Percentiles rank a stretch among this genome's conserved stretches.
phyloP scores from a whole-genome alignment of 2,797 vertebrate genomes.

The Gymnoscopelus microlampas region DNA sequence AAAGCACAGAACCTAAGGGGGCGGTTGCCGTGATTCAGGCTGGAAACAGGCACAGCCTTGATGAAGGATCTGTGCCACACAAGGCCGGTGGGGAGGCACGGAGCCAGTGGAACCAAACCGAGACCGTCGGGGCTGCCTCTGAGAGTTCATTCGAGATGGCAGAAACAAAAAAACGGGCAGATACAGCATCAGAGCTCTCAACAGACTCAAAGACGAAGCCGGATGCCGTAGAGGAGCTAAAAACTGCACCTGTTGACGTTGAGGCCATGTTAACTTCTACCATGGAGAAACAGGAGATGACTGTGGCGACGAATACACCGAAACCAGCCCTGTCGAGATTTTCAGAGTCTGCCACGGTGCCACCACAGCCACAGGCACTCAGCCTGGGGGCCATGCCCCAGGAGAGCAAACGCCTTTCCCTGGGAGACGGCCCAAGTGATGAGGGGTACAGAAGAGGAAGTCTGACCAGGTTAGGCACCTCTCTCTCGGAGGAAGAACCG shows the following conservation, averaged over 20 bases:
- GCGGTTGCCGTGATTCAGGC: constrained; percentile 45
- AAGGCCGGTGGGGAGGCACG: constrained; percentile 35
- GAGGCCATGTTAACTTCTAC: constrained; percentile 28
- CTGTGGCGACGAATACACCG: constrained; percentile 3
- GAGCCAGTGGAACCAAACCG: constrained; percentile 35
- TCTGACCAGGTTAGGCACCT: constrained; percentile 18
- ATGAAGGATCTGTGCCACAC: constrained; percentile 53
- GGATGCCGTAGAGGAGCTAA: constrained; percentile 1
- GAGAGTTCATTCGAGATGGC: constrained; percentile 39
- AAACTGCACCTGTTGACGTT: not conserved
- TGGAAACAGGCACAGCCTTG: constrained; percentile 55
- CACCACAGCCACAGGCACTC: constrained; percentile 28
- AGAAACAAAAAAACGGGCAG: constrained; percentile 33
- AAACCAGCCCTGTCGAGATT: constrained; percentile 20
- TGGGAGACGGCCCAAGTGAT: not conserved
- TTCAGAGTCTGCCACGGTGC: constrained; percentile 15
- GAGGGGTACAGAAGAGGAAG: constrained; percentile 12
- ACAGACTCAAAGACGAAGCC: constrained; percentile 13
- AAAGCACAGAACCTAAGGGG: constrained; percentile 37
- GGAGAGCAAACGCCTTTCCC: not conserved
- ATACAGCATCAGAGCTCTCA: constrained; percentile 17
- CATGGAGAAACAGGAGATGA: constrained; percentile 35
- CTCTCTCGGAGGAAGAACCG: constrained; percentile 35
- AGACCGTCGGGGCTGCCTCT: constrained; percentile 24
- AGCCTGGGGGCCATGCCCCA: constrained; percentile 17